Evolutionary conservation across 2,797 vertebrate genomes (phyloP), one percentile per base, ranked within the genome.

Genomic region (Margarornis squamiger): DNA sequence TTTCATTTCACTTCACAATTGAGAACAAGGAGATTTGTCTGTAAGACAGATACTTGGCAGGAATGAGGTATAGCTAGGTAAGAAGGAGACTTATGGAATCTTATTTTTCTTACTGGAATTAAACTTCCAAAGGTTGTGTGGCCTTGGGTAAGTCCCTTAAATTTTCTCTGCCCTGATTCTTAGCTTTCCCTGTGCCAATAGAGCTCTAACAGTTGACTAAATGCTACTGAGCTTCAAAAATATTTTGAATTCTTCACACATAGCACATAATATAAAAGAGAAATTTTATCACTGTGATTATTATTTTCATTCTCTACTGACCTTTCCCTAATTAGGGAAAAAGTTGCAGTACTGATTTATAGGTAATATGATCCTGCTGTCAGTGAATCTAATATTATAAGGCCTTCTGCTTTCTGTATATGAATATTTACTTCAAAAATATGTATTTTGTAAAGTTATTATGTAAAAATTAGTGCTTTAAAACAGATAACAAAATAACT

Each of bases 11-110:
- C n/a, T 86, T 84, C 76, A 78, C 66, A 38, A 12, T 54, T 62
- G 71, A 90, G 90, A 91, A 39, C 54, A 81, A 84, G 51, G 8
- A 19, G 84, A 88, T 87, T 91, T 92, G 78, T 96, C 84, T 93
- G 8, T 30, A 81, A 88, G 75, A 91, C 51, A 91, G 51, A 43
- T 51, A 29, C 36, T 91, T 90, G 81, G 38, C 72, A 94, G 54
- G 34, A 96, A 71, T 65, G 54, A 93, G 43, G 12, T 87, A 68
- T 77, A 62, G 38, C 30, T 65, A 55, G 39, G 26, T 66, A 77
- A 14, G 29, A 89, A 77, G 19, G 30, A 92, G 36, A 58, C 8
- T 63, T 62, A 86, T 38, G 13, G 48, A 86, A 77, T 83, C 43
- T 83, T 88, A 26, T 52, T 90, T 93, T 87, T 92, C 18, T 49